Evolutionary conservation across 2,797 vertebrate genomes (phyloP).

Genomic region (Cetoscarus ocellatus): DNA sequence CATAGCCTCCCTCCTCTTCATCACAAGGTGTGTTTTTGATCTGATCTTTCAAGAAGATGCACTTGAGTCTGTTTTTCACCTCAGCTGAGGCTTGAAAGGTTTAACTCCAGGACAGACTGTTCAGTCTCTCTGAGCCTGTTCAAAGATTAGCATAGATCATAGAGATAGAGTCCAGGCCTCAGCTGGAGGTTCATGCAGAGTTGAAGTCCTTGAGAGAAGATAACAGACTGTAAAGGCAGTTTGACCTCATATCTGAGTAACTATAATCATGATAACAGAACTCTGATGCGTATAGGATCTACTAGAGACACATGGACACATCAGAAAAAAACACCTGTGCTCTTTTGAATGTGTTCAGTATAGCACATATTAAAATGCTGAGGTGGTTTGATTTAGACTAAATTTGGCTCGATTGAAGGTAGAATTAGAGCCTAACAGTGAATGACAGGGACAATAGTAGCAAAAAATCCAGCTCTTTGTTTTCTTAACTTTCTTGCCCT

Average conservation of each 20-base stretch:
- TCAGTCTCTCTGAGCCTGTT: constrained; percentile 26
- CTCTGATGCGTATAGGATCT: constrained; percentile 11
- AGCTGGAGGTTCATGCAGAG: constrained; percentile 29
- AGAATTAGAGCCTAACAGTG: not conserved
- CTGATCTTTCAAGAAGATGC: too few species aligned
- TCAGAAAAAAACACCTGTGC: not conserved
- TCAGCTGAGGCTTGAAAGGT: not conserved
- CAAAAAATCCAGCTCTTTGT: constrained; percentile 1
- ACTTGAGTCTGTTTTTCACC: not conserved
- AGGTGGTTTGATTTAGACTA: not conserved
- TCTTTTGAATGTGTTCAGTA: not conserved
- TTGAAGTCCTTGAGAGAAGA: constrained; percentile 67
- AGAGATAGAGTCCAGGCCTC: constrained; percentile 28
- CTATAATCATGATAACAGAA: constrained; percentile 22
- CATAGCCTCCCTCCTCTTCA: too few species aligned
- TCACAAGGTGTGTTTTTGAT: too few species aligned
- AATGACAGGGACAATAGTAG: not conserved
- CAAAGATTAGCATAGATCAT: constrained; percentile 52
- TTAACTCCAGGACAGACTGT: constrained; percentile 30
- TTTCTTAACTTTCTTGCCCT: constrained; percentile 25
- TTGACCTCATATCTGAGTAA: constrained; percentile 47
- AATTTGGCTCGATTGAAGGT: not conserved
- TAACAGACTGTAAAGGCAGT: constrained; percentile 55
- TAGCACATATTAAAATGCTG: not conserved
- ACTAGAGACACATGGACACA: not conserved